Evolutionary conservation across 1,140 invertebrate species (phyloP), one percentile per base, ranked within the genome.

Genomic region (Plodia interpunctella): DNA sequence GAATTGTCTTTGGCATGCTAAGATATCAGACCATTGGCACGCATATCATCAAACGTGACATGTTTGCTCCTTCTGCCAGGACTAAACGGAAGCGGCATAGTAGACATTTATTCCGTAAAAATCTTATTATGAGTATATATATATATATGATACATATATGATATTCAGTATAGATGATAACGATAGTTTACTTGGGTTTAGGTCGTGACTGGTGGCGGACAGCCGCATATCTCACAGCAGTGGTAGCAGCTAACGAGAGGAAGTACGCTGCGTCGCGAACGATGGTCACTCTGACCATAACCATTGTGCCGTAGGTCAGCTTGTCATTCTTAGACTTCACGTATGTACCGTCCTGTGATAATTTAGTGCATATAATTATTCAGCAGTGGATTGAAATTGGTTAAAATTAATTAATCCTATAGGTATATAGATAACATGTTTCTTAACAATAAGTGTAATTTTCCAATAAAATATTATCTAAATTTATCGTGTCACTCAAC

Each of bases 301-400:
- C 94, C 97, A 98, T 98, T 0, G 96, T 96, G 10, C 96, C 96
- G 81, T 98, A 98, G 0, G 96, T 94, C 0, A 98, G 87, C 77
- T 97, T 97, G 54, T 94, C 93, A 76, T 93, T 76, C 49, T 93
- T 91, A 0, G 96, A 93, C 78, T 95, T 94, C 0, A 97, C 90
- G 83, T 96, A 98, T 1, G 95, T 96, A 15, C 97, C 97, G 90
- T 98, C 96, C 91, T 94, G 79, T 20, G 90, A 87, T 10, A 53
- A n/a, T n/a, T n/a, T n/a, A n/a, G n/a, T n/a, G n/a, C n/a, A n/a
- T n/a, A n/a, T n/a, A n/a, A n/a, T n/a, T n/a, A n/a, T n/a, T n/a
- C n/a, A n/a, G n/a, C n/a, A n/a, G n/a, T n/a, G n/a, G n/a, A n/a
- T n/a, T n/a, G n/a, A n/a, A n/a, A n/a, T n/a, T n/a, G n/a, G n/a